Evolutionary conservation across 2,113 vertebrate genomes (phyloP).

Genomic region (Dunckerocampus dactyliophorus): DNA sequence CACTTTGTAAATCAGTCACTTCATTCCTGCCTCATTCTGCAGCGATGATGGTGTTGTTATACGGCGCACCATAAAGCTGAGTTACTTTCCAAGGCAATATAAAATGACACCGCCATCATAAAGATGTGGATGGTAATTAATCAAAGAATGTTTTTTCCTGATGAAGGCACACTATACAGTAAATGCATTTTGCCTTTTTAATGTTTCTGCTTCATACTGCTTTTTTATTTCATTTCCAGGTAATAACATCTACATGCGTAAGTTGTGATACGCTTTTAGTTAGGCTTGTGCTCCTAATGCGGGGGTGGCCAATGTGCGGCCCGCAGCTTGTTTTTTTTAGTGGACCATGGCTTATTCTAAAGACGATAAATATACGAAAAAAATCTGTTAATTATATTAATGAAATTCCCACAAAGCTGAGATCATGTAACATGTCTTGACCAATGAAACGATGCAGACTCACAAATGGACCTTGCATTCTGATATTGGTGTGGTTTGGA

Average conservation of each 20-base stretch:
- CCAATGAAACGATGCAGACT: too few species aligned
- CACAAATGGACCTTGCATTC: too few species aligned
- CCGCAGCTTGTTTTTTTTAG: too few species aligned
- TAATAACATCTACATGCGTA: neutral
- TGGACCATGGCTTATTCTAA: too few species aligned
- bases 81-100: constrained; percentile 13
- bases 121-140: neutral
- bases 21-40: constrained; percentile 30
- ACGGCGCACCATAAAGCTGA: constrained; percentile 22
- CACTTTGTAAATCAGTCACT: constrained; percentile 3
- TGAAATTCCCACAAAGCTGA: too few species aligned
- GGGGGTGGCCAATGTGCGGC: too few species aligned
- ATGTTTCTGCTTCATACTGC: neutral
- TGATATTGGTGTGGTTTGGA: too few species aligned
- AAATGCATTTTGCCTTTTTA: neutral
- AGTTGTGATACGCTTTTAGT: neutral
- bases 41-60: constrained; percentile 9
- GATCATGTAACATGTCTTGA: too few species aligned
- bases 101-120: neutral
- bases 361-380: too few species aligned
- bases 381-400: too few species aligned
- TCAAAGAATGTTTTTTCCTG: constrained; percentile 3
- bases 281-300: too few species aligned
- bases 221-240: neutral
- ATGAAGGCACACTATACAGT: neutral